Base-by-base conservation (phyloP, 2,797 vertebrate genomes). In the Xyrichtys novacula region DNA sequence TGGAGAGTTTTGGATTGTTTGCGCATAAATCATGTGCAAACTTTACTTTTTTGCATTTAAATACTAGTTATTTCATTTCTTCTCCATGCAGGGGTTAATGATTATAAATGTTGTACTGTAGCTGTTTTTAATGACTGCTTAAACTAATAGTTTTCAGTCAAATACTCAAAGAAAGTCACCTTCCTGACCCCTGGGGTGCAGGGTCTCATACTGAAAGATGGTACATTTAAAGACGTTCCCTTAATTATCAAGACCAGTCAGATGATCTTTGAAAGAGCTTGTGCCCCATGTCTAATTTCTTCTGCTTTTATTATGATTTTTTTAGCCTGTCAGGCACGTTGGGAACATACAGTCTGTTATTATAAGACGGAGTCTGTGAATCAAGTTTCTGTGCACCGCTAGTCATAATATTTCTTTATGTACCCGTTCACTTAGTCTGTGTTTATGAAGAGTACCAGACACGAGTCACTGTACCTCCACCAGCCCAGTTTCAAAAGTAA, bases 371-470 rank as follows among this genome's bases (percentile, higher is more conserved):
- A 59, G 42, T 49, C 34, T 17, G 34, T 12, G 56, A 63, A 32
- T 64, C 32, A 31, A 25, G 36, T 84, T 78, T 56, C 73, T 20
- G 20, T n/a, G 29, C 4, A 12, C 44, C 15, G 3, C 78, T 69
- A 66, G 67, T 74, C 60, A 77, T 50, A 69, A 56, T 71, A 54
- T 7, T 62, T 44, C 58, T 63, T 76, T 65, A 68, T 71, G 64
- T 72, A 54, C 49, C 62, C 2, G 48, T 52, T 60, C 19, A 74
- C 38, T 40, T 16, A 15, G 29, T 50, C 68, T 68, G 58, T 84
- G 85, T 84, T 81, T 65, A 75, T 80, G 67, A 79, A 47, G 53
- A 69, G 58, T 9, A 40, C 59, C 85, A 85, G 82, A 74, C 76
- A 19, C 11, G 2, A 65, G 76, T 55, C 31, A 22, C 67, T 59